Base-by-base conservation (phyloP, 2,113 vertebrate genomes). In the Pagrus major region DNA sequence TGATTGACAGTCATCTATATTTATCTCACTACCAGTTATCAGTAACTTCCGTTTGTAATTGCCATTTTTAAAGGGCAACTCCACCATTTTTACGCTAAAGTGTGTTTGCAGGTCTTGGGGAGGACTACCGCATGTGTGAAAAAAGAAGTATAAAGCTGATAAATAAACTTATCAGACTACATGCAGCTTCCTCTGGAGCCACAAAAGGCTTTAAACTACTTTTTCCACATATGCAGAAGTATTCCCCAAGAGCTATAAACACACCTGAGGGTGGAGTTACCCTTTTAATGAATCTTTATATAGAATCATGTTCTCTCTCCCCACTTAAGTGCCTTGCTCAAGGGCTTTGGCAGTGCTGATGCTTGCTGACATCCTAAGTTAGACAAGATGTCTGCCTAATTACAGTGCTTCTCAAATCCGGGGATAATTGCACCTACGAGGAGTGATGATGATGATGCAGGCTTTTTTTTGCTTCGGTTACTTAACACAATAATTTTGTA, bases 301-400 rank as follows among this genome's bases (percentile, higher is more conserved):
- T n/a, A 29, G 25, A 39, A 39, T 60, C 21, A n/a, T 76, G 12
- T n/a, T 55, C 1, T 4, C 29, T 49, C n/a, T 9, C 37, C 29
- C 6, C 2, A 16, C n/a, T 35, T 55, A 58, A 21, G 14, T 25
- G 49, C 33, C 44, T 73, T 66, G 58, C 71, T 71, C 10, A 29
- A 71, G 37, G 42, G 31, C 76, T 4, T 10, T 3, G 70, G 49
- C 75, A 71, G 71, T 75, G 25, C 15, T 54, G 69, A 70, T 81
- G 47, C 27, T 46, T 27, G 56, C 61, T 69, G 55, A 68, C 69
- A 49, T 11, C 46, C 67, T 35, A 56, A 44, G 33, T 71, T 27
- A 20, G 6, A 47, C 20, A 29, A 39, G 37, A 76, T 41, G 59
- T 52, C 51, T 42, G 42, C 46, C 54, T 65, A n/a, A 75, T 72